Percentiles rank a stretch among this genome's conserved stretches.
These are phyloP conservation scores for Drosophila melanosoma DNA, from an alignment of 2,888 invertebrate genomes.

Conservation along the genomic window DNA sequence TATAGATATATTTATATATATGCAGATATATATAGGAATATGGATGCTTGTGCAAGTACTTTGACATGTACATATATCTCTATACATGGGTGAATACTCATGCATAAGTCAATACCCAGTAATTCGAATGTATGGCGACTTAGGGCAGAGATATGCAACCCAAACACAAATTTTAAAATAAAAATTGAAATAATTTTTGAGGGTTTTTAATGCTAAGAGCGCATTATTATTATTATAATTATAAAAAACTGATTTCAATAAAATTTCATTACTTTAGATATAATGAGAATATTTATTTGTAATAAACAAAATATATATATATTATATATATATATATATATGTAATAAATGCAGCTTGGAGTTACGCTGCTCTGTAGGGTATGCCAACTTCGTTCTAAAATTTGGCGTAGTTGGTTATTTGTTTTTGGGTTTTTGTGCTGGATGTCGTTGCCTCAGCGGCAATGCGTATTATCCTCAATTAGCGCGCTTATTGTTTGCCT, in stretches of 20 bases:
- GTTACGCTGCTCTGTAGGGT: conserved; percentile 4
- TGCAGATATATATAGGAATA: not conserved
- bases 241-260: not conserved
- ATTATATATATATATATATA: no score
- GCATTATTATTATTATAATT: no score
- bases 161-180: not conserved
- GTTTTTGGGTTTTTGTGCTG: conserved; percentile 32
- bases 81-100: not conserved
- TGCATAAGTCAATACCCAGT: conserved; percentile 1
- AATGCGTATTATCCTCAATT: conserved; percentile 76
- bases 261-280: not conserved
- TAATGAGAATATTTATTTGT: not conserved
- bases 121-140: not conserved
- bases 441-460: conserved; percentile 35
- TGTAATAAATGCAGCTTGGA: not conserved
- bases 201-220: not conserved
- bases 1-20: not conserved
- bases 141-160: not conserved
- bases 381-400: conserved; percentile 6
- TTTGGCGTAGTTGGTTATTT: conserved; percentile 24
- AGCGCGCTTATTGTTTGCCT: conserved; percentile 74
- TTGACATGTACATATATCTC: not conserved
- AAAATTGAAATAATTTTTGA: not conserved
- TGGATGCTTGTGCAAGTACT: not conserved
- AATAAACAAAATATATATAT: no score